Evolutionary conservation across 1,140 invertebrate genomes (phyloP).

Genomic region (Catajapyx aquilonaris): DNA sequence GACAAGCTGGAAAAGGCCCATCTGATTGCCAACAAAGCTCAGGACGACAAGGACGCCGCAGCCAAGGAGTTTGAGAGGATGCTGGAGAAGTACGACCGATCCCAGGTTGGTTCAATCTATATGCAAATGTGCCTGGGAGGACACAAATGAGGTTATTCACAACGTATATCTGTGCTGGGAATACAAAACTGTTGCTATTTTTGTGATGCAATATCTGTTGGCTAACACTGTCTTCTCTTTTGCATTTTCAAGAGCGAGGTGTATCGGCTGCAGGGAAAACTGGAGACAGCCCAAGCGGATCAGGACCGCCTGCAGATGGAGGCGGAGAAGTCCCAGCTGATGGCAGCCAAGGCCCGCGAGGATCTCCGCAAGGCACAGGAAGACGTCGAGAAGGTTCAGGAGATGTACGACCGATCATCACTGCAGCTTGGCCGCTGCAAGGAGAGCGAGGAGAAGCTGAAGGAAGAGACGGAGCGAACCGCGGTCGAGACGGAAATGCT

Average conservation of each 20-base stretch:
- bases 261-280: slow-evolving; percentile 64
- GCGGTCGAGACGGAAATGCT: slow-evolving; percentile 61
- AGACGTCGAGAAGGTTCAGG: slow-evolving; percentile 56
- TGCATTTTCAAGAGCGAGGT: slow-evolving; percentile 64
- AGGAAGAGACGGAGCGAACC: slow-evolving; percentile 62
- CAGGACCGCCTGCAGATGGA: slow-evolving; percentile 66
- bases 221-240: too few species aligned
- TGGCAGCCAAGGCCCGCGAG: slow-evolving; percentile 57
- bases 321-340: slow-evolving; percentile 57
- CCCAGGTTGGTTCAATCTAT: too few species aligned
- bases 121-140: too few species aligned
- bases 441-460: slow-evolving; percentile 75
- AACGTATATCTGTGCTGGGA: too few species aligned
- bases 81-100: slow-evolving; percentile 82
- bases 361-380: slow-evolving; percentile 69
- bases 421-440: slow-evolving; percentile 63
- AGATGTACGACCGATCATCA: slow-evolving; percentile 65
- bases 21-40: slow-evolving; percentile 49
- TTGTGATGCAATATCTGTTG: too few species aligned
- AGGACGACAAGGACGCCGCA: slow-evolving; percentile 68
- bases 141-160: too few species aligned
- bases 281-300: slow-evolving; percentile 67
- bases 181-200: too few species aligned
- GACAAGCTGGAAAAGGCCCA: slow-evolving; percentile 75
- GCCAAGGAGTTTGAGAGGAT: slow-evolving; percentile 82